phyloP scores from a whole-genome alignment of 2,113 vertebrate species.

The Gavialis gangeticus region DNA sequence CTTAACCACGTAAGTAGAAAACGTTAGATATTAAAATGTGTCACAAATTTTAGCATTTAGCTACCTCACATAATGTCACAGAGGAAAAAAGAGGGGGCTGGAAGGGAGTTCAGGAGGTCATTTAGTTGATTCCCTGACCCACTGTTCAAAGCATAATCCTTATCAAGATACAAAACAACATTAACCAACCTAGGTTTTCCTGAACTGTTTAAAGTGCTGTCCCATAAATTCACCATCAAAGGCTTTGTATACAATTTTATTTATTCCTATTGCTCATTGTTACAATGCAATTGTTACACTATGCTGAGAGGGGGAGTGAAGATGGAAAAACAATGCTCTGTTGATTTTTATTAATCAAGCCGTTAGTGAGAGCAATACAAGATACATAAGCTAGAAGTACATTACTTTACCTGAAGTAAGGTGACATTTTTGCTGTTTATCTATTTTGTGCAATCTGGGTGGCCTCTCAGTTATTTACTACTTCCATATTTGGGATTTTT shows the following conservation, averaged over 20 bases:
- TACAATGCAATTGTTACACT: neutral
- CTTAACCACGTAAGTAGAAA: neutral
- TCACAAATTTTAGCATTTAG: neutral
- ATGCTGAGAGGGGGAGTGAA: neutral
- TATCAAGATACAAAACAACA: rapidly evolving
- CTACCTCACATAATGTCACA: too few relatives aligned
- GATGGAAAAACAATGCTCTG: neutral
- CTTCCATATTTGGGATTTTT: neutral
- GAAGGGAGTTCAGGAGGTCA: too few relatives aligned
- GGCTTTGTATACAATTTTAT: neutral
- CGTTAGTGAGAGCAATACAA: neutral
- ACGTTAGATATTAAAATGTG: neutral
- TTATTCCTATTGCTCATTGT: neutral
- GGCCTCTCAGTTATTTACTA: neutral
- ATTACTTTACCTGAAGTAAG: neutral
- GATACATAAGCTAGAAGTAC: neutral
- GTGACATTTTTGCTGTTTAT: too few relatives aligned
- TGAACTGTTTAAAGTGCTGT: rapidly evolving
- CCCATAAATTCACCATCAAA: neutral
- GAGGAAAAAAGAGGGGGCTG: too few relatives aligned
- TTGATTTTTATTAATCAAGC: neutral
- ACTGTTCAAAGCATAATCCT: too few relatives aligned
- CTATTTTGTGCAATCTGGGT: too few relatives aligned
- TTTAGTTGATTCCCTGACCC: too few relatives aligned
- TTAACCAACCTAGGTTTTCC: neutral